These are phyloP conservation scores for Chlorops oryzae DNA, from an alignment of 1,140 invertebrate genomes.

Conservation along the genomic window DNA sequence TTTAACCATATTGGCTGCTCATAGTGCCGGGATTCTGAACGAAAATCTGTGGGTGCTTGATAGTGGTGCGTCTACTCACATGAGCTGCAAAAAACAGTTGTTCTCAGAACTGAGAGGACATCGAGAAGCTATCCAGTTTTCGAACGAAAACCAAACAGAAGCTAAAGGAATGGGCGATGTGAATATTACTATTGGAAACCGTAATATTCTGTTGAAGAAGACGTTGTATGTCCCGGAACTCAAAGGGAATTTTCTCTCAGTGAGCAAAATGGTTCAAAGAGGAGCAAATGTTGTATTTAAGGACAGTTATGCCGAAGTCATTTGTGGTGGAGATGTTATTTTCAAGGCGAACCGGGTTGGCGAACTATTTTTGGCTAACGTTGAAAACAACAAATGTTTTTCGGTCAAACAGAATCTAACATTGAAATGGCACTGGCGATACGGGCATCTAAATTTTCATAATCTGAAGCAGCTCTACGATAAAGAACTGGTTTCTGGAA, in stretches of 20 bases:
- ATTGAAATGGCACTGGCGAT: conserved; percentile 3
- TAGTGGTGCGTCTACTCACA: conserved; percentile 6
- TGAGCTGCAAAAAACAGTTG: background rate
- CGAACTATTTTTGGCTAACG: background rate
- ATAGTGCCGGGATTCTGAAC: background rate
- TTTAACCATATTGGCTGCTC: background rate
- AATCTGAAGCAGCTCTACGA: background rate
- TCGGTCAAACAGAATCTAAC: background rate
- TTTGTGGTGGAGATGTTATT: background rate
- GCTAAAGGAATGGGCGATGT: conserved; percentile 3
- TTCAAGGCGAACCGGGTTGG: background rate
- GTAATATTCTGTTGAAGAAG: background rate
- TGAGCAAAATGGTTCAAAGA: conserved; percentile 4
- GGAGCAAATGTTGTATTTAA: too few relatives aligned
- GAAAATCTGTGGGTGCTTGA: background rate
- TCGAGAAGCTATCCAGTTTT: background rate
- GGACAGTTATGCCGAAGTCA: background rate
- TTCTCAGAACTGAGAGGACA: conserved; percentile 1
- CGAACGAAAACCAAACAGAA: background rate
- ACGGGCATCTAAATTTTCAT: conserved; percentile 14
- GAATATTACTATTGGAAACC: background rate
- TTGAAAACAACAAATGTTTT: background rate
- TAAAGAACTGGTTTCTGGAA: conserved; percentile 5
- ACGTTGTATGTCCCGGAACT: conserved; percentile 6
- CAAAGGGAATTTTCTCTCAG: conserved; percentile 8